phyloP scores from a whole-genome alignment of 2,888 invertebrate species.

The Marronus borbonicus region DNA sequence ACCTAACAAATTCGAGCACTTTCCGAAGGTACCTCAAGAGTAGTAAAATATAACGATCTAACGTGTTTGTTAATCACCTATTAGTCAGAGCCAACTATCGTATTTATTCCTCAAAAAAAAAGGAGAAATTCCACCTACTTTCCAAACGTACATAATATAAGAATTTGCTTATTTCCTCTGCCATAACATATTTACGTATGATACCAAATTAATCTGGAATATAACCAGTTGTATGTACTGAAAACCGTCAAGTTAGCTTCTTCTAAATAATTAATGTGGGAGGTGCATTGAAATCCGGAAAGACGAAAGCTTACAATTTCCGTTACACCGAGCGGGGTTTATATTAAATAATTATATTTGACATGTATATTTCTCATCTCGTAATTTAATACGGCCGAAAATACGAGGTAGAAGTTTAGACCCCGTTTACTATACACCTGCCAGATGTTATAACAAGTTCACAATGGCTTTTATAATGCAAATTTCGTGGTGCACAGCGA shows the following conservation, averaged over 20 bases:
- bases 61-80: no score
- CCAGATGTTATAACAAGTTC: slow-evolving; percentile 29
- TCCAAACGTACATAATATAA: no score
- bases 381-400: slow-evolving; percentile 34
- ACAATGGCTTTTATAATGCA: slow-evolving; percentile 37
- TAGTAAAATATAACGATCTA: no score
- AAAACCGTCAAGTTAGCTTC: neutral
- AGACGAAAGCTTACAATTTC: slow-evolving; percentile 32
- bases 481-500: slow-evolving; percentile 21
- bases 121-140: no score
- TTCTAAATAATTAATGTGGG: slow-evolving; percentile 12
- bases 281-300: slow-evolving; percentile 25
- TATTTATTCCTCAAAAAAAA: no score
- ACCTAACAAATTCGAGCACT: no score
- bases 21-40: no score
- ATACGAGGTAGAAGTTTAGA: slow-evolving; percentile 4
- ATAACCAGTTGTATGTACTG: neutral
- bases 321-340: slow-evolving; percentile 1
- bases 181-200: no score
- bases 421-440: slow-evolving; percentile 18
- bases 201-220: neutral
- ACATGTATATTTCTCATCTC: slow-evolving; percentile 37
- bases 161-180: no score
- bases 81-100: no score
- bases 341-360: slow-evolving; percentile 46